phyloP scores from a whole-genome alignment of 2,888 invertebrate species.

The Eurytoma adleriae region DNA sequence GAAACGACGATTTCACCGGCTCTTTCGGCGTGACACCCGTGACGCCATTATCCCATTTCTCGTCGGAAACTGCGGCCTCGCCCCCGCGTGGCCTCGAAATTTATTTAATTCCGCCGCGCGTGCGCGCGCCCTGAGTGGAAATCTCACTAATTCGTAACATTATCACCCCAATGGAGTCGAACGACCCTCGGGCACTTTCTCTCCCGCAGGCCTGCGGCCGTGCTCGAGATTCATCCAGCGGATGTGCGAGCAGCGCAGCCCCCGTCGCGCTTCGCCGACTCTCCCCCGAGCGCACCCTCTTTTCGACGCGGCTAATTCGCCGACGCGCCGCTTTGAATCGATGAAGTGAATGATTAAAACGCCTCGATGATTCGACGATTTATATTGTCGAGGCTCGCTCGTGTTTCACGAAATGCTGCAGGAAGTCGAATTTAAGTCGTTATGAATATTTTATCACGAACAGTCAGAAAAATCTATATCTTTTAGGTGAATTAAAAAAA shows the following conservation, averaged over 20 bases:
- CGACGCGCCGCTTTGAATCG: conserved; percentile 41
- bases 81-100: conserved; percentile 26
- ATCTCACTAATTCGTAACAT: conserved; percentile 74
- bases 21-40: conserved; percentile 40
- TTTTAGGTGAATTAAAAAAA: too few relatives aligned
- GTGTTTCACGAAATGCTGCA: too few relatives aligned
- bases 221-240: conserved; percentile 67
- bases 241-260: not conserved
- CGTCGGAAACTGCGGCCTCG: not conserved
- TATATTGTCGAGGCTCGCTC: not conserved
- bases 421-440: too few relatives aligned
- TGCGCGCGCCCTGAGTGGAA: conserved; percentile 63
- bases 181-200: not conserved
- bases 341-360: conserved; percentile 56
- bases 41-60: conserved; percentile 46
- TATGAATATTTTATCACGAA: too few relatives aligned
- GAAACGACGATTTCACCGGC: conserved; percentile 40
- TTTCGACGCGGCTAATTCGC: conserved; percentile 18
- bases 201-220: conserved; percentile 54
- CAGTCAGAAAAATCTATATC: too few relatives aligned
- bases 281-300: not conserved
- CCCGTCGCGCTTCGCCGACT: conserved; percentile 12
- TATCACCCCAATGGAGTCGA: conserved; percentile 71
- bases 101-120: conserved; percentile 34
- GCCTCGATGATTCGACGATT: conserved; percentile 53